Base-by-base conservation (phyloP, 53 echinoderm and acorn worm species). In the Stichopus horrens region DNA sequence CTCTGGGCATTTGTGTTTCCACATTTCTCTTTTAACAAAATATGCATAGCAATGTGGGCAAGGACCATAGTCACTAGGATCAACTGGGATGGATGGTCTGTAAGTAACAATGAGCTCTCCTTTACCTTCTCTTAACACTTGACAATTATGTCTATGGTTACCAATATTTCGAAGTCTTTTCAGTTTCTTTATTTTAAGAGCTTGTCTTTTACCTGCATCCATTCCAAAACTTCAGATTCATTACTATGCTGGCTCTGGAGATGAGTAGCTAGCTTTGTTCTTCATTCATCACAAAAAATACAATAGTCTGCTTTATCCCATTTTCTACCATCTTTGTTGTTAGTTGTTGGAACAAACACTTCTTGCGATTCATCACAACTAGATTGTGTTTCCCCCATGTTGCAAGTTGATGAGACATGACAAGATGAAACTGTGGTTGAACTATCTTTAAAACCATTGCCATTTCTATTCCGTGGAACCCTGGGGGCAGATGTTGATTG, bases 271-370 rank as follows among this genome's bases (percentile, higher is more conserved):
- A 89, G 54, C 55, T 89, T 89, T 67, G 63, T 83, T 66, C 20
- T 78, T 13, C 79, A 59, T 53, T 73, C 67, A 22, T 22, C 58
- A 51, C 89, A 89, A 23, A 65, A 58, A 52, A 66, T 78, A 58
- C 89, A 89, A 83, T 89, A 89, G 8, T 63, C 80, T 53, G 68
- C 63, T 81, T 89, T 89, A 18, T 89, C 89, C 77, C 79, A 89
- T 52, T 23, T 18, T 52, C 89, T 56, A 5, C 11, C 6, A 59
- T 52, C 66, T n/a, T 58, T 20, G 5, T 54, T 83, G 57, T 54
- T 83, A 20, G 19, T 55, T 19, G 83, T 83, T 18, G 16, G 79
- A 52, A 78, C 52, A 37, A 78, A 16, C 19, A 37, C 9, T 5
- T 52, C 13, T 20, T 10, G 20, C 23, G 20, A 16, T 54, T 6